Conservation (phyloP, 2,113 vertebrate genomes). For the Peucedramus taeniatus region DNA sequence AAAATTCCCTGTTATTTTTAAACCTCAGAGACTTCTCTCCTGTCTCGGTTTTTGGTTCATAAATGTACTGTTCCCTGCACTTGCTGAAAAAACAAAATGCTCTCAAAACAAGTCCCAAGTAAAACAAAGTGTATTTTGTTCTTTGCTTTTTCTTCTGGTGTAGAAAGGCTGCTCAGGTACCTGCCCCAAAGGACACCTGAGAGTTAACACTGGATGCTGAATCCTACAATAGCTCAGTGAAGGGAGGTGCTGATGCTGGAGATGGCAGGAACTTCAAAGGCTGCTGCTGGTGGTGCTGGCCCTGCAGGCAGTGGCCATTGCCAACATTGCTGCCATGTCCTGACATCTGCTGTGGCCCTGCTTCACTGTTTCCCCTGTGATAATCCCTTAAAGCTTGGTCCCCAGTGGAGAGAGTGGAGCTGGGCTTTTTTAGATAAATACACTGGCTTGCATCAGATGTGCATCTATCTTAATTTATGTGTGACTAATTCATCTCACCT, state of each 20-base stretch:
- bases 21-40: neutral
- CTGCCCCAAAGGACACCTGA: neutral
- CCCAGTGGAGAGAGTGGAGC: neutral
- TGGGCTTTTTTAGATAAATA: neutral
- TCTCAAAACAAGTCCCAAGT: neutral
- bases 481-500: neutral
- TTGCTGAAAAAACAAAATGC: neutral
- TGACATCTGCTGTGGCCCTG: neutral
- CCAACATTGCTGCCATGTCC: neutral
- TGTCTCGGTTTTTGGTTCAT: neutral
- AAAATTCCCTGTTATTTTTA: neutral
- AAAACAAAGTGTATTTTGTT: neutral
- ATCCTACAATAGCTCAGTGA: neutral
- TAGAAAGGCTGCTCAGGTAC: neutral
- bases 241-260: neutral
- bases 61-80: neutral
- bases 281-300: neutral
- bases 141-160: neutral
- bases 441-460: neutral
- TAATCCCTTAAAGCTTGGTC: neutral
- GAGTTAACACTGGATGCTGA: neutral
- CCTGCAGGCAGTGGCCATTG: rapidly evolving
- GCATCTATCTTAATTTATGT: neutral
- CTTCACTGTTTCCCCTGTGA: neutral
- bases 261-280: neutral